Base-by-base conservation (phyloP, 2,797 vertebrate genomes). In the Microhierax caerulescens region DNA sequence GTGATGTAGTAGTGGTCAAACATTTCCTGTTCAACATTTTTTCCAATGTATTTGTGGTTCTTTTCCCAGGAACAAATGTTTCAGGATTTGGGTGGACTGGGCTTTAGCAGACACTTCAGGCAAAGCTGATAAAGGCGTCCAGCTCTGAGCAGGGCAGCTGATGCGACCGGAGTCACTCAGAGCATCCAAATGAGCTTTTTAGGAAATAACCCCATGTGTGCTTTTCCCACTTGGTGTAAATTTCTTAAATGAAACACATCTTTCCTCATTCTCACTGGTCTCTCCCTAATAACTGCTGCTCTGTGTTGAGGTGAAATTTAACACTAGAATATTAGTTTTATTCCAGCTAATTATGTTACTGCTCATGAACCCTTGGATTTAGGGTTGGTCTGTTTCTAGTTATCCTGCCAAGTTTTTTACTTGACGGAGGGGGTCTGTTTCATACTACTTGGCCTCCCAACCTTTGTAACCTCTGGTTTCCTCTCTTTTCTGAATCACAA, bases 401-500 rank as follows among this genome's bases (percentile, higher is more conserved):
- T 98, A 98, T 98, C 97, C 98, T 98, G 98, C 98, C 98, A 98
- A 98, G 96, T 96, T 98, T 98, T 98, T 97, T 97, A 92, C 98
- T 98, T 98, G 98, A 98, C 93, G 98, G 98, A 98, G 98, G 98
- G 98, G 98, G 98, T 98, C 98, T 98, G 98, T 98, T 98, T 98
- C 98, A 98, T 98, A 98, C 98, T 98, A 97, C 97, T 98, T 98
- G 98, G 98, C 98, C 98, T 98, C 97, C 97, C 98, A 98, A 98
- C 98, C 98, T 98, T 96, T 98, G 97, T 98, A 98, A 98, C 98
- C 98, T 95, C 98, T 98, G 98, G 98, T 98, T 98, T 98, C 98
- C 98, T 98, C 97, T 98, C 98, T 98, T 92, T 97, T 98, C 97
- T 96, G 97, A 98, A 98, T 98, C 98, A 97, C 98, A 97, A 98